These are phyloP conservation scores for Protophormia terraenovae DNA, from an alignment of 2,888 invertebrate genomes.

Conservation along the genomic window DNA sequence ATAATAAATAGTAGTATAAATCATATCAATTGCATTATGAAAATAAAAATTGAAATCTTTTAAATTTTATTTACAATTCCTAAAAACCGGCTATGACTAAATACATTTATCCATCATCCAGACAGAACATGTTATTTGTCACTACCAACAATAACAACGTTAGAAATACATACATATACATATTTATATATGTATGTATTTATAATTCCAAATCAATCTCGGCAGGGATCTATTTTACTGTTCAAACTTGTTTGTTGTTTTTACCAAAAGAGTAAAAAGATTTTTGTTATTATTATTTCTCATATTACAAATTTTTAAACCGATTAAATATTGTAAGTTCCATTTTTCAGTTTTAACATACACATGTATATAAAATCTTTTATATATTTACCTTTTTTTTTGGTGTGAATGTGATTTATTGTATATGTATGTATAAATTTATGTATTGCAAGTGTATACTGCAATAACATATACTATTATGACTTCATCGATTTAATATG, in stretches of 20 bases:
- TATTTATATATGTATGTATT: background rate
- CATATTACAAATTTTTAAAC: background rate
- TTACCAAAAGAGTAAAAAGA: background rate
- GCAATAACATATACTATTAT: background rate
- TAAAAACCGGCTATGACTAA: slow-evolving; percentile 53
- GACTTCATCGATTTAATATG: background rate
- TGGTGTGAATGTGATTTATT: background rate
- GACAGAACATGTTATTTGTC: slow-evolving; percentile 39
- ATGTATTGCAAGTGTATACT: background rate
- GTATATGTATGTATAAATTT: background rate
- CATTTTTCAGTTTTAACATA: no score
- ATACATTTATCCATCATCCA: slow-evolving; percentile 45
- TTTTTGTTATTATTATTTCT: background rate
- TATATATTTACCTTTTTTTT: background rate
- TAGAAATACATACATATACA: background rate
- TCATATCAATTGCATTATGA: slow-evolving; percentile 31
- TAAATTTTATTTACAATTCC: slow-evolving; percentile 2
- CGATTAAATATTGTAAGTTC: background rate
- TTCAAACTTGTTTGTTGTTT: background rate
- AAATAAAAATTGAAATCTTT: background rate
- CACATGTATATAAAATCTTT: background rate
- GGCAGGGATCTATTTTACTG: background rate
- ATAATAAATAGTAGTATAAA: slow-evolving; percentile 27
- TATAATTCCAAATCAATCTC: background rate
- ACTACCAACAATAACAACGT: slow-evolving; percentile 1